Conservation (phyloP, 2,113 vertebrate genomes). For the Trichechus manatus region DNA sequence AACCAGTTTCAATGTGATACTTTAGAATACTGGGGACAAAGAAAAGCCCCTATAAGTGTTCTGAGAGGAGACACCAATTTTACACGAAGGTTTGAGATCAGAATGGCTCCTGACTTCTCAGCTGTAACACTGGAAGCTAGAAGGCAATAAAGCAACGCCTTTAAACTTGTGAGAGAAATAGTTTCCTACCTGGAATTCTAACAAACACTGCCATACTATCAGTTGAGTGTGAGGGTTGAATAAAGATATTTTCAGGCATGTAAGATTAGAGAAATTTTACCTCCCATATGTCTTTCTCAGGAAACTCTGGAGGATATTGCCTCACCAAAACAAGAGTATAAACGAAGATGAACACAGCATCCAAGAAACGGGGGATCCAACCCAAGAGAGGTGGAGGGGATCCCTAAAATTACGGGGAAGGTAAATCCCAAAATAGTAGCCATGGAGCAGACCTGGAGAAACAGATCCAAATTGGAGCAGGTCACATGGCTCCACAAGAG, state of each 20-base stretch:
- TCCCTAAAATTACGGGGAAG: background rate
- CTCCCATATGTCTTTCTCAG: background rate
- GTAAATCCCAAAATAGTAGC: background rate
- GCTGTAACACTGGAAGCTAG: background rate
- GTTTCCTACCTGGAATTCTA: constrained; percentile 28
- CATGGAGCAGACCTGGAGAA: background rate
- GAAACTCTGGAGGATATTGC: constrained; percentile 2
- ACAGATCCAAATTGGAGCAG: background rate
- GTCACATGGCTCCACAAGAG: background rate
- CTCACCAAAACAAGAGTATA: background rate
- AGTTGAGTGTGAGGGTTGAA: background rate
- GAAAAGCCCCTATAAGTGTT: background rate
- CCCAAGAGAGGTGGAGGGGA: background rate
- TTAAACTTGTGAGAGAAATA: background rate
- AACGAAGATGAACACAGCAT: background rate
- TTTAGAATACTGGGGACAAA: constrained; percentile 3
- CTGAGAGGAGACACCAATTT: background rate
- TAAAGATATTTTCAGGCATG: background rate
- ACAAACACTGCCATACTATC: background rate
- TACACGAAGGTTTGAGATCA: background rate
- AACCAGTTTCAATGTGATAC: background rate
- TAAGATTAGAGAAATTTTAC: background rate
- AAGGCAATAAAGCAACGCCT: background rate
- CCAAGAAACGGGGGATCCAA: background rate
- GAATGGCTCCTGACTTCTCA: background rate